phyloP scores from a whole-genome alignment of 2,113 vertebrate species.

The Aegypius monachus region DNA sequence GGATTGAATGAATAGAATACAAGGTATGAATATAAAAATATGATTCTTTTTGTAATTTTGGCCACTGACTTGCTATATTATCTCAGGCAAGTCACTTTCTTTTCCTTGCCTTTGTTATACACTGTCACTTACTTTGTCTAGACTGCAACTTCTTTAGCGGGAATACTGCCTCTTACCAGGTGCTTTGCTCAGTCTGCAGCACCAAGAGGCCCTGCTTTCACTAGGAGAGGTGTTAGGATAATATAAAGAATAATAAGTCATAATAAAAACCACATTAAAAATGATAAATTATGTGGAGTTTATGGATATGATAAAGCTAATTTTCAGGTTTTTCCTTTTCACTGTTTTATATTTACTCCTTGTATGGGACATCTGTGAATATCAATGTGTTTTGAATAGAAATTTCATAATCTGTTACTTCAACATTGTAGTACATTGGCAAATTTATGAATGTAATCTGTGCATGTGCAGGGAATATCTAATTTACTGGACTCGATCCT shows the following conservation, averaged over 20 bases:
- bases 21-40: background rate
- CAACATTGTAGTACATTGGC: background rate
- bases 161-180: background rate
- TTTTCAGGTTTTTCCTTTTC: background rate
- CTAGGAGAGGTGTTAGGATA: background rate
- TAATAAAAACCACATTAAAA: background rate
- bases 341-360: background rate
- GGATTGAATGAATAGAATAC: background rate
- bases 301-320: background rate
- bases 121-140: background rate
- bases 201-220: background rate
- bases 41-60: background rate
- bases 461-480: conserved; percentile 5
- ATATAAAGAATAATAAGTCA: background rate
- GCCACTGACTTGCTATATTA: background rate
- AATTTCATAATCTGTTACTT: conserved; percentile 36
- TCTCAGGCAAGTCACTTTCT: background rate
- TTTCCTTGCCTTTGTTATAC: background rate
- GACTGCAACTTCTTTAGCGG: background rate
- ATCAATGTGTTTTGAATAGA: background rate
- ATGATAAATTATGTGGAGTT: background rate
- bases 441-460: background rate
- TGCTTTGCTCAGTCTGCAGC: background rate
- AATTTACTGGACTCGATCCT: background rate
- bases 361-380: background rate